A percentile compares a stretch with the other conserved stretches of the same genome.
phyloP scores from a whole-genome alignment of 2,888 invertebrate genomes.

The Philaethria dido region DNA sequence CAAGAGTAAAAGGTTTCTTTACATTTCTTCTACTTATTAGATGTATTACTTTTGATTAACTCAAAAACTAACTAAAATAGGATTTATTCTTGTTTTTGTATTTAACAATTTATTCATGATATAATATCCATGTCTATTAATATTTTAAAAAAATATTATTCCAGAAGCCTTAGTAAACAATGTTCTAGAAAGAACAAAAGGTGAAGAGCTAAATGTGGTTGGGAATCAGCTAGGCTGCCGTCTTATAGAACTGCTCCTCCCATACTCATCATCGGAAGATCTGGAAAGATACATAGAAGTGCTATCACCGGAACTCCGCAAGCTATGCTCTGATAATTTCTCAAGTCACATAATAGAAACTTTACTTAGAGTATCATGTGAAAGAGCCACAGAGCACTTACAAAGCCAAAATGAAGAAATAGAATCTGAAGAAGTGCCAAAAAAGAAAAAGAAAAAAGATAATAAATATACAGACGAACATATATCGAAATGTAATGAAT shows the following conservation, averaged over 20 bases:
- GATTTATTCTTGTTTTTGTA: too few species aligned
- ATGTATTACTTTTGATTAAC: too few species aligned
- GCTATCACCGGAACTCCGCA: slow-evolving; percentile 87
- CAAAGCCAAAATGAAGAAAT: slow-evolving; percentile 54
- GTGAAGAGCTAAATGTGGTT: slow-evolving; percentile 88
- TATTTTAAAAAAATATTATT: slow-evolving; percentile 52
- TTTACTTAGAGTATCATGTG: slow-evolving; percentile 82
- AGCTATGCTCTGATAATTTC: slow-evolving; percentile 89
- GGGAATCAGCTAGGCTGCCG: slow-evolving; percentile 92
- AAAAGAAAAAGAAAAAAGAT: slow-evolving; percentile 59
- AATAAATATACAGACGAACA: slow-evolving; percentile 73
- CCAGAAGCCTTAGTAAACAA: slow-evolving; percentile 88
- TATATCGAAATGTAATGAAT: slow-evolving; percentile 83
- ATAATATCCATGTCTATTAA: too few species aligned
- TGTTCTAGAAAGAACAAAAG: slow-evolving; percentile 88
- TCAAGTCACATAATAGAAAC: slow-evolving; percentile 92
- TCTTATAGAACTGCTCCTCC: slow-evolving; percentile 89
- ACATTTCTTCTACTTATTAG: too few species aligned
- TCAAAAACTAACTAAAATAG: too few species aligned
- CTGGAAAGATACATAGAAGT: slow-evolving; percentile 86
- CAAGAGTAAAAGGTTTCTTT: too few species aligned
- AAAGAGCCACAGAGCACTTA: slow-evolving; percentile 74
- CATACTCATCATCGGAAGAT: slow-evolving; percentile 85
- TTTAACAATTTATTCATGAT: too few species aligned
- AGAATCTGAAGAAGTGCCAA: slow-evolving; percentile 56